Evolutionary conservation across 2,797 vertebrate species (phyloP), one percentile per base, ranked within the genome.

Genomic region (Zalophus californianus): DNA sequence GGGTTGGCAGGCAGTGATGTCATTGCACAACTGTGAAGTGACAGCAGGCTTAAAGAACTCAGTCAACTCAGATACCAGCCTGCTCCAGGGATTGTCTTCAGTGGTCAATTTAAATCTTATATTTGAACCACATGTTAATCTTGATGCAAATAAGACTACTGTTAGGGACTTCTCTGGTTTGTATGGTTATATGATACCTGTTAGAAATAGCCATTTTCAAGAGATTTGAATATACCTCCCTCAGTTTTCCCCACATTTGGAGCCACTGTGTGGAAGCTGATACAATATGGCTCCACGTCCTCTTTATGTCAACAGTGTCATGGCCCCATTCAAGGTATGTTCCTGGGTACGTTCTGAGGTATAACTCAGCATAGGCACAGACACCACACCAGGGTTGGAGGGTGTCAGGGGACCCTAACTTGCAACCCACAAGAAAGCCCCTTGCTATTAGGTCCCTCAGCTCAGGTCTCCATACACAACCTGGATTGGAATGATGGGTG

Each of bases 71-170:
- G 68, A 23, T 32, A 3, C 16, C 32, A 66, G 66, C 18, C 54
- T 21, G 23, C n/a, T 78, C 29, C 4, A 50, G 79, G 27, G 1
- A 21, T 38, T 7, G 38, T 77, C 83, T 52, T 80, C 35, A 58
- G 20, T 5, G 13, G 50, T 77, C 54, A 56, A 6, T 29, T 64
- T 60, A 66, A 68, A 72, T 84, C 38, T 78, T 85, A 10, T 5
- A 13, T 62, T 86, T 68, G 44, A 78, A 35, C 16, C 77, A 54
- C 54, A 35, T 10, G 41, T 83, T 66, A 68, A 32, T 44, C 35
- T 73, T 89, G 35, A 27, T 88, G 68, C 80, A 75, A 95, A 58
- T 48, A 32, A 92, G 27, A 80, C 5, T 58, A 75, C 60, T 79
- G 16, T 60, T 50, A 29, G 41, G 11, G 41, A 20, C 20, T 29